A percentile compares a stretch with the other conserved stretches of the same genome.
phyloP scores from a whole-genome alignment of 2,888 invertebrate species.

The Choristoneura rosaceana region DNA sequence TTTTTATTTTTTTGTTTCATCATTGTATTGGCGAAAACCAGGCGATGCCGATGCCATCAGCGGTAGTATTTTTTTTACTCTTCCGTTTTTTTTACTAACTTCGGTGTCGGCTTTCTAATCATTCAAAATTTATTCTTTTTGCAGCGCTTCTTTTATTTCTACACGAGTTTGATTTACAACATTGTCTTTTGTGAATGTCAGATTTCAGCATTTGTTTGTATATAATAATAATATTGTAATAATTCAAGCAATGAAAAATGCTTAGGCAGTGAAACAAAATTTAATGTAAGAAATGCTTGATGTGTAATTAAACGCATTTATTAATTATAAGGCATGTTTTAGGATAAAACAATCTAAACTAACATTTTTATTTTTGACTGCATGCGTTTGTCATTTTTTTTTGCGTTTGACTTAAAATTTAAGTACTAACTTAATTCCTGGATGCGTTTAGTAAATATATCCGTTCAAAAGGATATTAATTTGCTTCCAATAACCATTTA shows the following conservation, averaged over 20 bases:
- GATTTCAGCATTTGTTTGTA: no score
- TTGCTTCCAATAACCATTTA: no score
- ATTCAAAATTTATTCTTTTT: slow-evolving; percentile 4
- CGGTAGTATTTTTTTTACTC: slow-evolving; percentile 86
- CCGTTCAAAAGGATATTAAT: not conserved
- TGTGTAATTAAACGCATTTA: not conserved
- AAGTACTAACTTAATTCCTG: no score
- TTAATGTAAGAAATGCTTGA: no score
- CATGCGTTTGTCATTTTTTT: no score
- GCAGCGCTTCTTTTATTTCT: not conserved
- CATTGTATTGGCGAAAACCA: slow-evolving; percentile 82
- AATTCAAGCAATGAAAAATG: no score
- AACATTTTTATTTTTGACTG: no score
- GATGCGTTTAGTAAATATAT: slow-evolving; percentile 18
- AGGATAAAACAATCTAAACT: no score
- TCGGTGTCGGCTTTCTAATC: slow-evolving; percentile 64
- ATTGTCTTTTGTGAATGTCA: not conserved
- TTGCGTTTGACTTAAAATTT: no score
- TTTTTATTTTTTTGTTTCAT: slow-evolving; percentile 79
- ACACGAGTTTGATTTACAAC: not conserved
- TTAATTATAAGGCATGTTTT: not conserved
- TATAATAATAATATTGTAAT: no score
- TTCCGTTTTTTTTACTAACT: slow-evolving; percentile 54
- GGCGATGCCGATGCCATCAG: slow-evolving; percentile 89
- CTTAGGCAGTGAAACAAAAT: no score